phyloP scores from a whole-genome alignment of 2,797 vertebrate genomes.

The Galagoides demidoff region DNA sequence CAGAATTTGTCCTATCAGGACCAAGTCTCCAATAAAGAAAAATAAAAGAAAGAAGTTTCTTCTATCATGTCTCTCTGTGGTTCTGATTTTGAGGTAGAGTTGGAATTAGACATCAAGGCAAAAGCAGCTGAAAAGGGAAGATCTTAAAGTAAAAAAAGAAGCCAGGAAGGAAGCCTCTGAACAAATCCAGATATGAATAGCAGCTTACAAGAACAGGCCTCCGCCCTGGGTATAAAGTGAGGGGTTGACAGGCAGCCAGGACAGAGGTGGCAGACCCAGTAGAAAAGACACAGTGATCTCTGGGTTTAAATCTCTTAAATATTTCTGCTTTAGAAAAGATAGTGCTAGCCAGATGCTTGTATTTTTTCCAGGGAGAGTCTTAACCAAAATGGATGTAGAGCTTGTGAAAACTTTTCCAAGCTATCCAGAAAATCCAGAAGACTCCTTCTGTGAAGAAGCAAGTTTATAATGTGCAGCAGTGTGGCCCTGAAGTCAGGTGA shows the following conservation, averaged over 20 bases:
- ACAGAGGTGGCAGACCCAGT: not conserved
- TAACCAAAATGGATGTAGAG: not conserved
- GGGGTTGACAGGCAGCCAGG: not conserved
- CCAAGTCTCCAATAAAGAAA: not conserved
- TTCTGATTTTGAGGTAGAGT: not conserved
- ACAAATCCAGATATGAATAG: constrained; percentile 64
- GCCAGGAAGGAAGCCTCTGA: constrained; percentile 76
- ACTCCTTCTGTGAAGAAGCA: not conserved
- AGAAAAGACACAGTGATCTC: not conserved
- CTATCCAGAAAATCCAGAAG: not conserved
- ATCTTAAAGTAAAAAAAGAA: constrained; percentile 20
- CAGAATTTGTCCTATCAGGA: accelerated
- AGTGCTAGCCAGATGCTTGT: not conserved
- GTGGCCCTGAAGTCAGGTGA: not conserved
- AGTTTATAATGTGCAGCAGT: not conserved
- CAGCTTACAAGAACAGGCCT: not conserved
- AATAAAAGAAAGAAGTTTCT: not conserved
- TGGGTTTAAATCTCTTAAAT: not conserved
- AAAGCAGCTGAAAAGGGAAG: not conserved
- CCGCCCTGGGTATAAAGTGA: not conserved
- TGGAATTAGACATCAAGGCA: constrained; percentile 18
- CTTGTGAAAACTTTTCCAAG: not conserved
- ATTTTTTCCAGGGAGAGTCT: not conserved
- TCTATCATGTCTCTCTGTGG: not conserved
- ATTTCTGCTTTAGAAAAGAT: not conserved